Base-by-base conservation (phyloP, 1,140 invertebrate genomes). In the Drosophila parabipectinata region DNA sequence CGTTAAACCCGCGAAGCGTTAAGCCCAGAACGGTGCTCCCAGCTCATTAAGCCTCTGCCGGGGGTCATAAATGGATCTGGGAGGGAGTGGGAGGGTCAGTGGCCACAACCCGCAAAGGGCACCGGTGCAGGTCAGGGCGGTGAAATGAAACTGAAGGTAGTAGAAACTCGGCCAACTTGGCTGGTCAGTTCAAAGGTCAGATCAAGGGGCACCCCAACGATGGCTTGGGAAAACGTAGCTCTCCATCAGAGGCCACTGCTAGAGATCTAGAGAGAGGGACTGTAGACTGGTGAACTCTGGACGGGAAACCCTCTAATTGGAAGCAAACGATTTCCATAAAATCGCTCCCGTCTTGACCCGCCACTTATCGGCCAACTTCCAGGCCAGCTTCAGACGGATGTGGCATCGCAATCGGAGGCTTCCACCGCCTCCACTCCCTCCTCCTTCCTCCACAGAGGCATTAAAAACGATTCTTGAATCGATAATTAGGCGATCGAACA, bases 391-490 rank as follows among this genome's bases (percentile, higher is more conserved):
- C 10, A 12, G 34, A 10, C 34, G 34, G 34, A 37, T 37, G 34
- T 37, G 34, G 34, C 12, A 18, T 44, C 39, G 4, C 4, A 44
- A 44, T 44, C 39, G 4, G 39, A 44, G 7, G n/a, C 39, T 15
- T 15, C 32, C 56, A 8, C 30, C 30, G 9, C 8, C 32, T 10
- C 9, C 3, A 2, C 18, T 37, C 48, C 24, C 52, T 41, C 50
- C 52, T 28, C 9, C 28, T 8, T 9, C 3, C 34, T 8, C 32
- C 3, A 10, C 34, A 37, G 10, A n/a, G 3, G 12, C 34, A 1
- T 3, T 1, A 79, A 79, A 75, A 85, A 85, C 81, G 81, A 77
- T 77, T 64, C 73, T 80, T 77, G 81, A 84, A 84, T 85, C 60
- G 68, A 81, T 87, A 85, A 85, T 77, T 83, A 82, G 68, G 71